A percentile compares a stretch with the other conserved stretches of the same genome.
Conservation (phyloP, 2,113 vertebrate species). For the Poecile atricapillus region DNA sequence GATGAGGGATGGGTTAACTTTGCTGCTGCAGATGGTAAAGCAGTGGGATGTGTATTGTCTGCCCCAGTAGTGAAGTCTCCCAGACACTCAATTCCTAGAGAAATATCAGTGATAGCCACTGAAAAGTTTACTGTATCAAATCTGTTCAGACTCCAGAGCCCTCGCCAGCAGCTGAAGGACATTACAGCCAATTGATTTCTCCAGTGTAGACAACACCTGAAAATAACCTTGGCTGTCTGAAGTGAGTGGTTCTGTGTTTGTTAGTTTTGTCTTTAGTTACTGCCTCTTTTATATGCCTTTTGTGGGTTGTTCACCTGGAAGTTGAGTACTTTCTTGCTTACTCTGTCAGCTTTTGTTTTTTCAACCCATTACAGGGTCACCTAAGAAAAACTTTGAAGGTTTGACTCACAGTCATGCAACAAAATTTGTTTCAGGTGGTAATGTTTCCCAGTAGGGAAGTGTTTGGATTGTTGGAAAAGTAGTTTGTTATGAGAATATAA, state of each 20-base stretch:
- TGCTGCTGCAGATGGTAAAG: not conserved
- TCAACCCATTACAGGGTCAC: conserved; percentile 8
- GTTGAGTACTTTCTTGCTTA: conserved; percentile 19
- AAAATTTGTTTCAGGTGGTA: conserved; percentile 52
- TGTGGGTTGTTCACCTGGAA: conserved; percentile 51
- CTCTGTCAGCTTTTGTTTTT: conserved; percentile 21
- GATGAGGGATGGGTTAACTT: not conserved
- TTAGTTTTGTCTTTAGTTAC: conserved; percentile 46
- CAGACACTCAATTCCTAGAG: not conserved
- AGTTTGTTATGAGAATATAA: conserved; percentile 57
- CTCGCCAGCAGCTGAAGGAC: not conserved
- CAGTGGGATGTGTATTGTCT: not conserved
- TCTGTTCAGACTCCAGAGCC: not conserved
- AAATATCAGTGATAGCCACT: not conserved
- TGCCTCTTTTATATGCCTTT: conserved; percentile 43
- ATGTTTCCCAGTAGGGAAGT: conserved; percentile 37
- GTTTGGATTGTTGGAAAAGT: conserved; percentile 32
- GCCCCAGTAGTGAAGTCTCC: not conserved
- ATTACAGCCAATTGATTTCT: not conserved
- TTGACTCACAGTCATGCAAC: conserved; percentile 30
- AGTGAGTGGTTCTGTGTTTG: not conserved
- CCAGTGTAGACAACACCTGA: not conserved
- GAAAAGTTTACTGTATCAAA: not conserved
- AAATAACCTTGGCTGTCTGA: not conserved
- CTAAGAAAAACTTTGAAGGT: conserved; percentile 45